Evolutionary conservation across 2,113 vertebrate species (phyloP), one percentile per base, ranked within the genome.

Genomic region (Tragelaphus scriptus): DNA sequence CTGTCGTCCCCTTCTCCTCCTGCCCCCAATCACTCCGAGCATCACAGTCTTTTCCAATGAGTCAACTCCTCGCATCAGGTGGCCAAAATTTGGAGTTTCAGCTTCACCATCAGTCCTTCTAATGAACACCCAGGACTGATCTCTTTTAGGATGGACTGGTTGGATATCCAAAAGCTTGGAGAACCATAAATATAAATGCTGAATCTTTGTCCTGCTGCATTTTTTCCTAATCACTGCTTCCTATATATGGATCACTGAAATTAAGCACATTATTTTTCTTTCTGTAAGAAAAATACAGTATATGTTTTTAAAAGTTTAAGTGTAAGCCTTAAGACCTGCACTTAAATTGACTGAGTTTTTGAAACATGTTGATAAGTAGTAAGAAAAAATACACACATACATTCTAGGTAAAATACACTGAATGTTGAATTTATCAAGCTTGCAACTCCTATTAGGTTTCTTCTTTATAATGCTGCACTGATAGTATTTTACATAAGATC

Each of bases 401-500:
- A 85, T 65, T 84, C 16, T 30, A 75, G 14, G 30, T 81, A 95
- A 96, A 97, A 88, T 68, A 6, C 82, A 5, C 65, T 97, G 88
- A 90, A 93, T 90, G 82, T 81, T 89, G 65, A 93, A 85, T 90
- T 91, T 88, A 53, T 82, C 58, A 86, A 71, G 90, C 61, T 94
- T 95, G 36, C 10, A 51, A 51, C 85, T 85, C 13, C 30, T 91
- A 6, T 89, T 61, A 81, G 85, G 13, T 86, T 94, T 92, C 30
- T 95, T 97, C 87, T 40, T 97, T 93, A 7, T 77, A 51, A 25
- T 95, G 75, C 26, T 80, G 30, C 14, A 71, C n/a, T 32, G 63
- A 82, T 25, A 81, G 40, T 81, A 56, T 82, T 98, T 98, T 95
- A 93, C 32, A 63, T 90, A 96, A 95, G 58, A 95, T 97, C 49